These are phyloP conservation scores for Melierax canorus DNA, from an alignment of 2,113 vertebrate species.

Conservation along the genomic window DNA sequence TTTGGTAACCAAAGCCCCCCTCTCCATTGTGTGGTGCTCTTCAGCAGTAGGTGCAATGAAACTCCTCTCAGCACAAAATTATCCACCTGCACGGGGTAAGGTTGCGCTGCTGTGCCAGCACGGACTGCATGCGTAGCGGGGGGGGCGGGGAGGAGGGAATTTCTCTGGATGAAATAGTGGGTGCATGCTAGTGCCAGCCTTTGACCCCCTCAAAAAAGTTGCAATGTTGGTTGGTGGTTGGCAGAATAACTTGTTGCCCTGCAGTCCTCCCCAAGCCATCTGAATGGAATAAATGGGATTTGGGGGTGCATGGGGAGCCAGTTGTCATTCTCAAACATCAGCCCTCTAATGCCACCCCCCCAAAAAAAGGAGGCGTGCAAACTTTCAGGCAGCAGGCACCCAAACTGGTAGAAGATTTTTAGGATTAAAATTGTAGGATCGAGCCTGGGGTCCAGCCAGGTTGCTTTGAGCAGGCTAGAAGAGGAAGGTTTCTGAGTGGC, in stretches of 20 bases:
- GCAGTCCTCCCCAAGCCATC: background rate
- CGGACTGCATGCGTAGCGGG: accelerated
- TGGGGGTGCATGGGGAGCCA: background rate
- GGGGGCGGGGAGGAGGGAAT: background rate
- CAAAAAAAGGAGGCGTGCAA: accelerated
- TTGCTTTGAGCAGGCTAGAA: background rate
- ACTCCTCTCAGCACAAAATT: background rate
- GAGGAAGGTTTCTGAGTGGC: background rate
- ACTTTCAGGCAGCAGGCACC: background rate
- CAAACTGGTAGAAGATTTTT: background rate
- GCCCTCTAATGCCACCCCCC: background rate
- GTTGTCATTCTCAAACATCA: background rate
- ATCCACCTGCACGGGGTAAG: background rate
- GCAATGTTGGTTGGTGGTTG: background rate
- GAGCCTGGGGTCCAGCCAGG: background rate
- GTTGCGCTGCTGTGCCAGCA: background rate
- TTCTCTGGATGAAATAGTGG: background rate
- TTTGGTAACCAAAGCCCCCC: background rate
- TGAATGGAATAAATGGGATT: background rate
- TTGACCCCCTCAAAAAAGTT: background rate
- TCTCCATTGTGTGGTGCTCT: background rate
- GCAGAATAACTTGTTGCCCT: background rate
- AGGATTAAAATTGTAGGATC: background rate
- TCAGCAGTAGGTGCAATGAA: background rate
- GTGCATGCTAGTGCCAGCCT: background rate